Conservation (phyloP, 2,888 invertebrate species). For the Tetramorium bicarinatum region DNA sequence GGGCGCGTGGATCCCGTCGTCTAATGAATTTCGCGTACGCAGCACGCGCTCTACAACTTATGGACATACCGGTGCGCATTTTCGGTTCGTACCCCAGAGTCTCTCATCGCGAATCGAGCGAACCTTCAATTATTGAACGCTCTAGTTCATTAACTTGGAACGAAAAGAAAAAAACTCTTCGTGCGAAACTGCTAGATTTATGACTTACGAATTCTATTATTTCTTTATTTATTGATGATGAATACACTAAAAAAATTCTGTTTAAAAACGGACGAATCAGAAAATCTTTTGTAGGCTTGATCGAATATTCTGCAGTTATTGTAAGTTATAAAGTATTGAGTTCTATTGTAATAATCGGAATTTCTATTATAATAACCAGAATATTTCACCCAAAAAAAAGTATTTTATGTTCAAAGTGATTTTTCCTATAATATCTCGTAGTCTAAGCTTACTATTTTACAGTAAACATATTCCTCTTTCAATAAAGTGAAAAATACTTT, state of each 20-base stretch:
- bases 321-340: no score
- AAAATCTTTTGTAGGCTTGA: no score
- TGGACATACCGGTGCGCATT: conserved; percentile 13
- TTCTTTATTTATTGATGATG: background rate
- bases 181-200: background rate
- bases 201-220: background rate
- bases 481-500: no score
- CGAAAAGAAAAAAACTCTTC: background rate
- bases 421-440: no score
- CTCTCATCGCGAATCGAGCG: conserved; percentile 19
- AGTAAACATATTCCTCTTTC: no score
- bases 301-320: no score
- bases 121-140: background rate
- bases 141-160: background rate
- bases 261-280: no score
- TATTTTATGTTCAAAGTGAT: no score
- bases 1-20: conserved; percentile 39
- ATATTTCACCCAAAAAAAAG: no score
- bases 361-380: no score
- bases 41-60: conserved; percentile 33
- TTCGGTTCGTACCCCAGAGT: conserved; percentile 16
- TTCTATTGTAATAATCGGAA: no score
- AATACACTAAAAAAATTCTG: background rate
- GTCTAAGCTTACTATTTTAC: no score
- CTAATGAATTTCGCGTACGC: conserved; percentile 54